Conservation (phyloP, 2,797 vertebrate species). For the Pseudochaenichthys georgianus region DNA sequence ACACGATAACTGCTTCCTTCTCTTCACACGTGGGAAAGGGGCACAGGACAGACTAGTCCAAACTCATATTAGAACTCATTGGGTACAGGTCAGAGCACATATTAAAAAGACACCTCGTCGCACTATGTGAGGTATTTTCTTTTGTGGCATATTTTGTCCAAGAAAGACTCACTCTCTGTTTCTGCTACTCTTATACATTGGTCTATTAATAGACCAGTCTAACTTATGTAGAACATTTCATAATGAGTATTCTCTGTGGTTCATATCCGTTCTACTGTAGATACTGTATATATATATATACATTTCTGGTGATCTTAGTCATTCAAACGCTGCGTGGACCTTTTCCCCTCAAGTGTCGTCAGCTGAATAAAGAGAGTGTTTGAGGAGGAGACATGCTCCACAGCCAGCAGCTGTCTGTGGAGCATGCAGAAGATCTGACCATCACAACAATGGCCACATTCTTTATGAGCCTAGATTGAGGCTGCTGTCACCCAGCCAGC, state of each 20-base stretch:
- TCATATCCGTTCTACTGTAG: no score
- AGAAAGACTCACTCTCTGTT: not conserved
- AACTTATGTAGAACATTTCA: no score
- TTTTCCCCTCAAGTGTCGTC: conserved; percentile 12
- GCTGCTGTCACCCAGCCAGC: conserved; percentile 62
- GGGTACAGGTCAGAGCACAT: not conserved
- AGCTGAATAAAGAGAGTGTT: conserved; percentile 56
- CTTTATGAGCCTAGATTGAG: conserved; percentile 62
- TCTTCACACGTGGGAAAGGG: conserved; percentile 10
- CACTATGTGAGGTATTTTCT: not conserved
- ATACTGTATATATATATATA: no score
- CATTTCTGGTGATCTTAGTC: conserved; percentile 26
- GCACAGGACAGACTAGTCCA: conserved; percentile 3
- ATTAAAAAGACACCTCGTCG: conserved; percentile 3
- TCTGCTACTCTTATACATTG: no score
- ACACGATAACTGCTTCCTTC: not conserved
- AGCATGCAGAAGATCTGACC: conserved; percentile 47
- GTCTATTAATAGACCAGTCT: no score
- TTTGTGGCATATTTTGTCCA: not conserved
- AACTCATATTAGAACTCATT: not conserved
- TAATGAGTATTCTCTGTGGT: no score
- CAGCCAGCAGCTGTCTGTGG: conserved; percentile 72
- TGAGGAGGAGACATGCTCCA: conserved; percentile 52
- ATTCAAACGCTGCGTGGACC: conserved; percentile 21
- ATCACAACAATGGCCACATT: conserved; percentile 70